Conservation (phyloP, 2,888 invertebrate species). For the Keiferia lycopersicella region DNA sequence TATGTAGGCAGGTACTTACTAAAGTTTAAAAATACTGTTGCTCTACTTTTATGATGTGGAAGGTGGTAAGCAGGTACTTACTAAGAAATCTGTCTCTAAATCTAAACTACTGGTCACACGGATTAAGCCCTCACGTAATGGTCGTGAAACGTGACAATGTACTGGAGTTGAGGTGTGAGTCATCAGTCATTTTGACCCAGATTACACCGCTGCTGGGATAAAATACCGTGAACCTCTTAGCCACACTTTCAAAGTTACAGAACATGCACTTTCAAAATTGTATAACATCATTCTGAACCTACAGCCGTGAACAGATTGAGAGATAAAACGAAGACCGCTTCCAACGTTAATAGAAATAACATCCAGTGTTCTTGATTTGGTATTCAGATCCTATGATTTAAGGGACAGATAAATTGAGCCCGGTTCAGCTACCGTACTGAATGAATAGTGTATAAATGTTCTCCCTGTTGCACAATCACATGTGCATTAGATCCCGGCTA, state of each 20-base stretch:
- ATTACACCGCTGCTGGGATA: slow-evolving; percentile 51
- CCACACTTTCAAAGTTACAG: slow-evolving; percentile 36
- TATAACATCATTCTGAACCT: not conserved
- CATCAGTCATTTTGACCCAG: slow-evolving; percentile 58
- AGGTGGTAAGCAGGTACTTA: not conserved
- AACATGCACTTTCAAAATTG: slow-evolving; percentile 22
- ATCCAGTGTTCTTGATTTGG: slow-evolving; percentile 16
- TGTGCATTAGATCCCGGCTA: slow-evolving; percentile 50
- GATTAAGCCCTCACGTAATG: slow-evolving; percentile 63
- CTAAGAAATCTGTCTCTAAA: slow-evolving; percentile 25
- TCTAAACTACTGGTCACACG: slow-evolving; percentile 25
- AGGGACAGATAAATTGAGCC: slow-evolving; percentile 22
- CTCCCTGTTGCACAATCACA: slow-evolving; percentile 53
- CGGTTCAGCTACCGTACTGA: slow-evolving; percentile 25
- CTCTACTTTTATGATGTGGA: slow-evolving; percentile 24
- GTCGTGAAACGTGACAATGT: slow-evolving; percentile 42
- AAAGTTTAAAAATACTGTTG: not conserved
- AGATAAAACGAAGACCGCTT: slow-evolving; percentile 14
- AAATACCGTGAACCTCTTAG: slow-evolving; percentile 36
- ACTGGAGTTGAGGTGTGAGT: slow-evolving; percentile 59
- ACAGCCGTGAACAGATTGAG: not conserved
- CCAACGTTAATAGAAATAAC: slow-evolving; percentile 17
- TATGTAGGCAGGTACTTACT: too few species aligned
- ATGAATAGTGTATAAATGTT: slow-evolving; percentile 34
- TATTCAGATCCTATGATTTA: slow-evolving; percentile 21